Base-by-base conservation (phyloP, 2,113 vertebrate species). In the Lampris incognitus region DNA sequence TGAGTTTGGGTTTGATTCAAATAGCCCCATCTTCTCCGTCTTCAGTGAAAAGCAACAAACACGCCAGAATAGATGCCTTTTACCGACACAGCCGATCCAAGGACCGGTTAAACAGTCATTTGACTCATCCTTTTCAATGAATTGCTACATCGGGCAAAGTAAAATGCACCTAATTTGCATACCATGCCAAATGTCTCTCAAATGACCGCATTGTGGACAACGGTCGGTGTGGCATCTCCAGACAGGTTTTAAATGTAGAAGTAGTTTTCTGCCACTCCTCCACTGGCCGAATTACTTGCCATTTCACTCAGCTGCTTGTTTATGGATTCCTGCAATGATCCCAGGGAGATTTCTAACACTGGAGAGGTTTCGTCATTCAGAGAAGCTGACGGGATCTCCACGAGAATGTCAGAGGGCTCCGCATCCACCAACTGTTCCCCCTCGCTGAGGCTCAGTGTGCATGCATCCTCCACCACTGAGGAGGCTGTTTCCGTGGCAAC, bases 341-440 rank as follows among this genome's bases (percentile, higher is more conserved):
- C 88, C 49, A 91, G 55, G 2, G 65, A 81, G 9, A 85, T 65
- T 13, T 88, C 88, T 40, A 85, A 60, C 24, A 48, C 2, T 2
- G 77, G 76, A 38, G 67, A 83, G 11, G 9, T 6, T 7, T 74
- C 74, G 5, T 51, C 0, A 62, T 55, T 55, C 3, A 13, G 51
- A 44, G 84, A 83, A 2, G 48, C 67, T 51, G 39, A 55, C 0
- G 69, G 69, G 57, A 83, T 78, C 66, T 91, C 88, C 79, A 85
- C 51, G 10, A 69, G 54, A 59, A 87, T 77, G 36, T 89, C 81
- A 9, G 85, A 73, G 0, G 78, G 62, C 55, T 93, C 92, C 0
- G 91, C 74, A 11, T 95, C 94, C 64, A 95, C 94, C 13, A 94
- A 63, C 87, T 94, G 88, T 85, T 95, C 94, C 2, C 94, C 94